These are phyloP conservation scores for Arenaria interpres DNA, from an alignment of 2,113 vertebrate genomes.

Conservation along the genomic window DNA sequence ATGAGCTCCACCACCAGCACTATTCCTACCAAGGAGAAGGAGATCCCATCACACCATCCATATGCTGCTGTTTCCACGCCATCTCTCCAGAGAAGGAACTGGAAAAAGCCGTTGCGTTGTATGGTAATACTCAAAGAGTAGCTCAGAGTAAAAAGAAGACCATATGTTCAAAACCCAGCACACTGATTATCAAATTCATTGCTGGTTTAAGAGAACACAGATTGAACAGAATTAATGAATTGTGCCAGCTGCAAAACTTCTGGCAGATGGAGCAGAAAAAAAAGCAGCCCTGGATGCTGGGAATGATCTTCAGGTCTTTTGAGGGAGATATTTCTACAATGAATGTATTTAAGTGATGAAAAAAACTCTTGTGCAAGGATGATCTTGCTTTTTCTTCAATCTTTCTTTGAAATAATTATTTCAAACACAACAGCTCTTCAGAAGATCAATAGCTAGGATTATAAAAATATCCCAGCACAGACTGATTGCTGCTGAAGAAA, in stretches of 20 bases:
- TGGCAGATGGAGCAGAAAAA: constrained; percentile 11
- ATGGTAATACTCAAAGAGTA: not conserved
- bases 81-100: not conserved
- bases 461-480: constrained; percentile 37
- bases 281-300: not conserved
- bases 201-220: constrained; percentile 21
- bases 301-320: not conserved
- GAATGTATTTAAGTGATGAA: not conserved
- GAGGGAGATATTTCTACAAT: not conserved
- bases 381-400: constrained; percentile 3
- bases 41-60: not conserved
- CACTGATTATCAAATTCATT: not conserved
- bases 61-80: not conserved
- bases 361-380: not conserved
- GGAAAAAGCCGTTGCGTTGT: not conserved
- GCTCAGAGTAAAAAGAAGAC: not conserved
- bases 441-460: constrained; percentile 33
- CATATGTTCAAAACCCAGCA: not conserved
- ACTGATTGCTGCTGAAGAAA: not conserved
- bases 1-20: not conserved
- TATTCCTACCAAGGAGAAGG: not conserved
- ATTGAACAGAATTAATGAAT: constrained; percentile 10
- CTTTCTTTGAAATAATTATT: constrained; percentile 61
- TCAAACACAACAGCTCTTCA: constrained; percentile 46
- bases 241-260: constrained; percentile 38